These are phyloP conservation scores for Caenorhabditis inopinata DNA, from an alignment of 1,140 invertebrate genomes.

Conservation along the genomic window DNA sequence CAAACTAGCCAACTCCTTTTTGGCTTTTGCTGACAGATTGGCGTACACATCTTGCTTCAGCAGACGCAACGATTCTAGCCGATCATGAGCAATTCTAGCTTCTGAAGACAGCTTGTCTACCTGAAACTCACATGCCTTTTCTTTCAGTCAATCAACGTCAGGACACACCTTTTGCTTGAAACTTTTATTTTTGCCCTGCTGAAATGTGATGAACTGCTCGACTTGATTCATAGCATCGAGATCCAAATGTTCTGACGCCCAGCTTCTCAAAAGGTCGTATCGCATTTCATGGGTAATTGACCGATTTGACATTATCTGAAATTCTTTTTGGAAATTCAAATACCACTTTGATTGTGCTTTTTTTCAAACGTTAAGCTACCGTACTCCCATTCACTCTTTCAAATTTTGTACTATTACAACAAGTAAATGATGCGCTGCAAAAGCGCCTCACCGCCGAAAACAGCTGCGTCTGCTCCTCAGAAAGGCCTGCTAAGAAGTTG, in stretches of 20 bases:
- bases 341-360: too few species aligned
- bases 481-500: not conserved
- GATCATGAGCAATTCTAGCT: slow-evolving; percentile 7
- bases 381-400: too few species aligned
- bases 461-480: not conserved
- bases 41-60: slow-evolving; percentile 1
- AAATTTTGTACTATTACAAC: too few species aligned
- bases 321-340: too few species aligned
- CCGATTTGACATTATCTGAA: slow-evolving; percentile 1
- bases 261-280: not conserved
- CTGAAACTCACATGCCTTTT: not conserved
- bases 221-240: slow-evolving; percentile 1
- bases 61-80: not conserved
- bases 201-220: not conserved
- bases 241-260: slow-evolving; percentile 6
- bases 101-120: not conserved
- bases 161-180: slow-evolving; percentile 2
- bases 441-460: not conserved
- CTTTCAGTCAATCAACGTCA: too few species aligned
- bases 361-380: too few species aligned
- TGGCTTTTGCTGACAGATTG: not conserved
- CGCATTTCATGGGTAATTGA: slow-evolving; percentile 4
- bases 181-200: slow-evolving; percentile 7
- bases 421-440: too few species aligned
- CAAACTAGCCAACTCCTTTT: not conserved